phyloP scores from a whole-genome alignment of 1,140 invertebrate species.

The Papilio xuthus region DNA sequence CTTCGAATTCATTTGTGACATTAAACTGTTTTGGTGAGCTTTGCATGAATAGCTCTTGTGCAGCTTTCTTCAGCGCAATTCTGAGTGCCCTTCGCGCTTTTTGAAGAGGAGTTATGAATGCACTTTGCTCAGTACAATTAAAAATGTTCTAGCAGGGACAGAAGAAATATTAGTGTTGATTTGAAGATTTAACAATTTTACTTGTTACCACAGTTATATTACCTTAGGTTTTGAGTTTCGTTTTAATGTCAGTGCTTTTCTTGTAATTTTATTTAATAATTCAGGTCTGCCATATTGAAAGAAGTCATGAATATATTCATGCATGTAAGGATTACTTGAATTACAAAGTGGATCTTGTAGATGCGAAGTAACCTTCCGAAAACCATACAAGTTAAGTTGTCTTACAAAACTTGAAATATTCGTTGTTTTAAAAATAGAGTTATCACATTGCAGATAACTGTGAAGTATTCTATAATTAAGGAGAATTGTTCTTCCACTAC shows the following conservation, averaged over 20 bases:
- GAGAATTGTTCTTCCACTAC: conserved; percentile 81
- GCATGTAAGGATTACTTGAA: conserved; percentile 82
- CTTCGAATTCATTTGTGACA: conserved; percentile 58
- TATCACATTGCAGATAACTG: conserved; percentile 79
- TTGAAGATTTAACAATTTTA: not conserved
- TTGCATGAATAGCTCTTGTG: conserved; percentile 62
- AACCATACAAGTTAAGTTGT: conserved; percentile 84
- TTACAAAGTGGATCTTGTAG: conserved; percentile 82
- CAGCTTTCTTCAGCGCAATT: conserved; percentile 68
- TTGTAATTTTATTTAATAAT: conserved; percentile 81
- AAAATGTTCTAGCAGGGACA: conserved; percentile 53
- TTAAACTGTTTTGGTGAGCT: conserved; percentile 55
- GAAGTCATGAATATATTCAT: conserved; percentile 83
- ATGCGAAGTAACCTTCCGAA: conserved; percentile 84
- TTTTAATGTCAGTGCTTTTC: conserved; percentile 79
- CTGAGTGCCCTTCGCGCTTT: conserved; percentile 68
- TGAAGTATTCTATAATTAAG: conserved; percentile 82
- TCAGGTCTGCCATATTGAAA: conserved; percentile 81
- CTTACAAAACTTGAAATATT: conserved; percentile 84
- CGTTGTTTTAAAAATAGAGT: conserved; percentile 83
- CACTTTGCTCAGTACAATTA: conserved; percentile 53
- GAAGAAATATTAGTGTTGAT: conserved; percentile 17
- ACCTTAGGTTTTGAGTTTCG: conserved; percentile 71
- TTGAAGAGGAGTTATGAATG: conserved; percentile 67
- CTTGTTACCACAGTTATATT: not conserved